These are phyloP conservation scores for Sciurus carolinensis DNA, from an alignment of 2,797 vertebrate genomes.

Conservation along the genomic window DNA sequence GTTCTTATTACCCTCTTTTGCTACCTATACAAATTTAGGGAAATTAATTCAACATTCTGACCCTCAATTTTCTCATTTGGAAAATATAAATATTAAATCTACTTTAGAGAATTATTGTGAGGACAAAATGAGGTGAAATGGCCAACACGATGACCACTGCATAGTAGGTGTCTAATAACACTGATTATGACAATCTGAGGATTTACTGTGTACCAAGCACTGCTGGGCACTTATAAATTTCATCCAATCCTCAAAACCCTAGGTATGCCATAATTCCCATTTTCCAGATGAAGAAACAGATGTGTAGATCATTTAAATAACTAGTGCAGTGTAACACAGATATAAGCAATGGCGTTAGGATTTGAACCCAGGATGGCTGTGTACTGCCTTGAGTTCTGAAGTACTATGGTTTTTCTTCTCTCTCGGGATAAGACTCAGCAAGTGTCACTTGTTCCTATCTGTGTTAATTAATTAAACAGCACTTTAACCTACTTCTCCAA, in stretches of 20 bases:
- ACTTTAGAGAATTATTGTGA: not conserved
- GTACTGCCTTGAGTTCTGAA: not conserved
- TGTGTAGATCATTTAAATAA: not conserved
- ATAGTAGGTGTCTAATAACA: not conserved
- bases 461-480: conserved; percentile 44
- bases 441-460: not conserved
- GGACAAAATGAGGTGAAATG: not conserved
- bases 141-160: not conserved
- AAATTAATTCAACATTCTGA: conserved; percentile 29
- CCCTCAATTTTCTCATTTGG: conserved; percentile 48
- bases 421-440: not conserved
- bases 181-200: not conserved
- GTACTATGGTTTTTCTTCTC: not conserved
- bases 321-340: not conserved
- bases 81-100: conserved; percentile 33
- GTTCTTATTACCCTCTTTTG: conserved; percentile 4
- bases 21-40: not conserved
- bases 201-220: not conserved
- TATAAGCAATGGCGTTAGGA: not conserved
- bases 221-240: not conserved
- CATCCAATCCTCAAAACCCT: not conserved
- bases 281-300: conserved; percentile 29
- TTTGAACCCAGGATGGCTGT: not conserved
- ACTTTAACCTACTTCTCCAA: conserved; percentile 5
- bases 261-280: not conserved